phyloP scores from a whole-genome alignment of 1,140 invertebrate species.

The Condylostylus longicornis region DNA sequence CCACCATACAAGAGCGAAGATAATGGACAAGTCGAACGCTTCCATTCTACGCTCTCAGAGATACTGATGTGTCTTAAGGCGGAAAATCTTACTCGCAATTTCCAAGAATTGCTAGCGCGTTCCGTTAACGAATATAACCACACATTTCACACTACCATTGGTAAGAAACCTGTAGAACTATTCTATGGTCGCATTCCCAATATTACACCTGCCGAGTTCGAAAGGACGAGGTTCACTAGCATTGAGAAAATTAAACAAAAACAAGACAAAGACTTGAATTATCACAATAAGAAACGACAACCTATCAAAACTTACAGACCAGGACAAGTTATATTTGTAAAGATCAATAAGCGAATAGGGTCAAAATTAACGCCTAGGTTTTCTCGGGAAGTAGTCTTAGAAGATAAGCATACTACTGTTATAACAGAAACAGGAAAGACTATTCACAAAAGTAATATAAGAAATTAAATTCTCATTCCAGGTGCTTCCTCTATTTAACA shows the following conservation, averaged over 20 bases:
- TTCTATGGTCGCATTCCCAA: constrained; percentile 4
- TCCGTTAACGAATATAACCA: constrained; percentile 8
- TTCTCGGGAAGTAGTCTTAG: background rate
- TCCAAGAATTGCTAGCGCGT: constrained; percentile 4
- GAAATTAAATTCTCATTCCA: too few relatives aligned
- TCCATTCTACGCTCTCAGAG: constrained; percentile 11
- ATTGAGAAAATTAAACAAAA: constrained; percentile 4
- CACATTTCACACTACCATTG: constrained; percentile 4
- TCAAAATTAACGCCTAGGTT: background rate
- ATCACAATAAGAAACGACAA: constrained; percentile 3
- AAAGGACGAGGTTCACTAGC: constrained; percentile 6
- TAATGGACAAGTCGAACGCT: constrained; percentile 11
- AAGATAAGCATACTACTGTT: constrained; percentile 2
- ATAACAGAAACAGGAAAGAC: background rate
- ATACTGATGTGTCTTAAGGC: constrained; percentile 7
- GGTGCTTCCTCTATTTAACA: too few relatives aligned
- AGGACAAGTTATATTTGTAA: constrained; percentile 5
- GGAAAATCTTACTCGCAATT: constrained; percentile 1
- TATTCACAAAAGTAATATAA: constrained; percentile 3
- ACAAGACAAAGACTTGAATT: constrained; percentile 4
- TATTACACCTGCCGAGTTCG: constrained; percentile 7
- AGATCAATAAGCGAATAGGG: constrained; percentile 5
- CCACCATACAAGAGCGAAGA: constrained; percentile 5
- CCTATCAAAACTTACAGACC: background rate
- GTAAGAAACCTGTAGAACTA: constrained; percentile 5